Conservation (phyloP, 2,797 vertebrate species). For the Neostethus bicornis region DNA sequence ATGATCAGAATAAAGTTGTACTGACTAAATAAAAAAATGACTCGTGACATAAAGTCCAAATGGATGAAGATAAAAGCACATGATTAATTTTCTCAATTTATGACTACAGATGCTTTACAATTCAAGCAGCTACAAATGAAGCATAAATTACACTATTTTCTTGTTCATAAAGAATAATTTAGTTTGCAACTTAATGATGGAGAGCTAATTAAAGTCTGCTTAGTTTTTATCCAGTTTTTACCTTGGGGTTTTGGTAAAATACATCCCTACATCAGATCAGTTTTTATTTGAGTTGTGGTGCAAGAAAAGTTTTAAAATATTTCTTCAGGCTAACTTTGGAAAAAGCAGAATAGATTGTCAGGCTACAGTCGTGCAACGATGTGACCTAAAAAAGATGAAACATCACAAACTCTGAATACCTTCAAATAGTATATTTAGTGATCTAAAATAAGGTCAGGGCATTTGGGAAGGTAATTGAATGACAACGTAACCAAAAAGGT, state of each 20-base stretch:
- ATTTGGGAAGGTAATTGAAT: background rate
- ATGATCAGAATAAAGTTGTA: too few species aligned
- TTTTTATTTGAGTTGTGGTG: too few species aligned
- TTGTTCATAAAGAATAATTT: constrained; percentile 18
- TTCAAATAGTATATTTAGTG: background rate
- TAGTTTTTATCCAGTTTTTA: constrained; percentile 18
- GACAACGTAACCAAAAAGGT: background rate
- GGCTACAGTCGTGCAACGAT: constrained; percentile 18
- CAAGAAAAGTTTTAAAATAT: background rate
- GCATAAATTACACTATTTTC: constrained; percentile 4
- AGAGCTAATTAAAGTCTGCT: constrained; percentile 31
- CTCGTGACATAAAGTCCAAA: too few species aligned
- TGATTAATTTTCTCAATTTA: background rate
- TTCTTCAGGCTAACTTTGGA: constrained; percentile 22
- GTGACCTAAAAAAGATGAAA: background rate
- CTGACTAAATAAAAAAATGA: background rate
- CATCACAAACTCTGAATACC: background rate
- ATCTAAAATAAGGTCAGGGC: background rate
- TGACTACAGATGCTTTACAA: constrained; percentile 1
- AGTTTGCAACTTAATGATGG: constrained; percentile 23
- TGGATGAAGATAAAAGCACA: background rate
- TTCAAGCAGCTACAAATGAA: constrained; percentile 5
- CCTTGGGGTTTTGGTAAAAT: constrained; percentile 19
- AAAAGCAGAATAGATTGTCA: constrained; percentile 25
- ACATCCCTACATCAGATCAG: too few species aligned